Conservation (phyloP, 2,888 invertebrate species). For the Gryllus longicercus region DNA sequence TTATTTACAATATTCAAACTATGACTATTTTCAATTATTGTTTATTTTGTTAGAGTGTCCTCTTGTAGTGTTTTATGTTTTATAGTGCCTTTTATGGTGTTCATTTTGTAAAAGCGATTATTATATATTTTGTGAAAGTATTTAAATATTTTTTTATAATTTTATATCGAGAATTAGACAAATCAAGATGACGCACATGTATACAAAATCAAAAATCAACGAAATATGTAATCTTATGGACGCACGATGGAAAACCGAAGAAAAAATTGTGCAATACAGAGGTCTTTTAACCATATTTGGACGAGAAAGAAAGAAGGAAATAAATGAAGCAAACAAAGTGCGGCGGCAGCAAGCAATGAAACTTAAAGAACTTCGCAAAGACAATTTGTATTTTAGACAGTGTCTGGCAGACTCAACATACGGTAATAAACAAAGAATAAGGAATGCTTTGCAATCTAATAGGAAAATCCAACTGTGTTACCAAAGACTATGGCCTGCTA, state of each 20-base stretch:
- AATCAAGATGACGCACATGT: not conserved
- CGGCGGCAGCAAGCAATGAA: not conserved
- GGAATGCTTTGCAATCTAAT: constrained; percentile 2
- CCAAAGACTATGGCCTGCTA: not conserved
- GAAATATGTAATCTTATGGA: not conserved
- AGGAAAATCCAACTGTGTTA: not conserved
- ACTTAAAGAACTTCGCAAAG: not conserved
- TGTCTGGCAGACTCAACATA: not conserved
- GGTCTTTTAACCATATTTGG: not conserved
- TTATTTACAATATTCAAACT: no score
- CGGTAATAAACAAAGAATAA: constrained; percentile 11
- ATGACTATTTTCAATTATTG: no score
- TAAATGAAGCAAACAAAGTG: not conserved
- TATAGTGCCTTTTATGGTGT: no score
- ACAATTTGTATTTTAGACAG: not conserved
- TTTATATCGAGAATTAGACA: no score
- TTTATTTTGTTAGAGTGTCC: no score
- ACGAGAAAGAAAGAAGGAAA: not conserved
- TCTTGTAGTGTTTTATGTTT: no score
- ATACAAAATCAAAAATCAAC: not conserved
- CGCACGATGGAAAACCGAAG: not conserved
- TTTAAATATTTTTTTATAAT: no score
- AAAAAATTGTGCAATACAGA: constrained; percentile 4
- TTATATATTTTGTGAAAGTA: no score
- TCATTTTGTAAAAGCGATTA: no score